Base-by-base conservation (phyloP, 2,797 vertebrate species). In the Coregonus ussuriensis region DNA sequence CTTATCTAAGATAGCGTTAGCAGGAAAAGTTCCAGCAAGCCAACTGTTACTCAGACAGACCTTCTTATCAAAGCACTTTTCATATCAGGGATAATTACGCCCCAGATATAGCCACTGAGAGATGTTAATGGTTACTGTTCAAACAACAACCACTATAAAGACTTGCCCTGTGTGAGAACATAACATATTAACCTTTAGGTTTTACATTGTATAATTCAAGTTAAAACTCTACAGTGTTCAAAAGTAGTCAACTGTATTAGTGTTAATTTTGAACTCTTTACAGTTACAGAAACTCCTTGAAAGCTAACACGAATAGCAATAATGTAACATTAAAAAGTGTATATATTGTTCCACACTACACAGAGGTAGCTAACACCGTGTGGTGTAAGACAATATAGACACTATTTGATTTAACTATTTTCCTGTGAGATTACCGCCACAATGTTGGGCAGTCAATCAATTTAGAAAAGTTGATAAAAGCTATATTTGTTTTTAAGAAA, bases 41-140 rank as follows among this genome's bases (percentile, higher is more conserved):
- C 3, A 63, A 25, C 54, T 15, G 4, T 56, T 56, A 56, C n/a
- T 63, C 63, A 66, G 63, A 25, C 63, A 13, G 63, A 66, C 9
- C 29, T 21, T 18, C 56, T 66, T 66, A 31, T 66, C 63, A 66
- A 66, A 66, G 63, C 63, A 66, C 63, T 66, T 66, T 65, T 66
- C 63, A 31, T 66, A 31, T 66, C 63, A 66, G 63, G 29, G 63
- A 67, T 67, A 67, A 35, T 67, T 31, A 67, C 4, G 4, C 65
- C 65, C 13, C 25, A 35, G 65, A 67, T 67, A 16, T 33, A 67
- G 31, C 65, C 65, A 33, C 65, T 67, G 29, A 14, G 14, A 31
- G 25, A 67, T 16, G 31, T 25, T 6, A 33, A 33, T 6, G 29
- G 29, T 11, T 33, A 33, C 65, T 67, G 65, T 14, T 29, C 65